A percentile compares a stretch with the other conserved stretches of the same genome.
Evolutionary conservation across 2,888 invertebrate genomes (phyloP).

Genomic region (Nephrotoma guestfalica): DNA sequence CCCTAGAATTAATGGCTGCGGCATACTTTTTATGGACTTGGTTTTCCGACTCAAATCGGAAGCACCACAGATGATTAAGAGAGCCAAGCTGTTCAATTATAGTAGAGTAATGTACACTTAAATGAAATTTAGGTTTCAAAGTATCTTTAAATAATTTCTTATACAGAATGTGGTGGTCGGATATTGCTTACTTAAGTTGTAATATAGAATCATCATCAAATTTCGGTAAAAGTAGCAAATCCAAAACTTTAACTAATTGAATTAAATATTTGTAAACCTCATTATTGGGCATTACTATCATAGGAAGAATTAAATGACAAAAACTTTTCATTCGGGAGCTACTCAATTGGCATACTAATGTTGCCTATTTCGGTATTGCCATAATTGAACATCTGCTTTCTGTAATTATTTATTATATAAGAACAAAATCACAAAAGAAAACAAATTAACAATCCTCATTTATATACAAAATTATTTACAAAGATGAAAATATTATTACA

Average conservation of each 20-base stretch:
- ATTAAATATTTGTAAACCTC: neutral
- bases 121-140: constrained; percentile 11
- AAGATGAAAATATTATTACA: too few relatives aligned
- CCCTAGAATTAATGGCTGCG: constrained; percentile 11
- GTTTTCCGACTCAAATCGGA: constrained; percentile 11
- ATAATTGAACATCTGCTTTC: neutral
- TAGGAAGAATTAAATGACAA: neutral
- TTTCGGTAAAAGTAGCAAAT: constrained; percentile 8
- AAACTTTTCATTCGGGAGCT: neutral
- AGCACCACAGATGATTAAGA: neutral
- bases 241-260: constrained; percentile 9
- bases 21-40: constrained; percentile 11
- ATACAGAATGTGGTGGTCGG: constrained; percentile 7
- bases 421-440: too few relatives aligned
- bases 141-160: constrained; percentile 5
- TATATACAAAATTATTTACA: too few relatives aligned
- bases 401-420: too few relatives aligned
- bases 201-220: constrained; percentile 5
- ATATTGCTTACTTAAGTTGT: constrained; percentile 8
- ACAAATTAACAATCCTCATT: too few relatives aligned
- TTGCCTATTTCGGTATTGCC: neutral
- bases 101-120: constrained; percentile 8
- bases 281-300: constrained; percentile 6
- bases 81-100: neutral
- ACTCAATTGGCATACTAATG: neutral